A percentile compares a stretch with the other conserved stretches of the same genome.
Conservation (phyloP, 2,888 invertebrate species). For the Nymphalis urticae region DNA sequence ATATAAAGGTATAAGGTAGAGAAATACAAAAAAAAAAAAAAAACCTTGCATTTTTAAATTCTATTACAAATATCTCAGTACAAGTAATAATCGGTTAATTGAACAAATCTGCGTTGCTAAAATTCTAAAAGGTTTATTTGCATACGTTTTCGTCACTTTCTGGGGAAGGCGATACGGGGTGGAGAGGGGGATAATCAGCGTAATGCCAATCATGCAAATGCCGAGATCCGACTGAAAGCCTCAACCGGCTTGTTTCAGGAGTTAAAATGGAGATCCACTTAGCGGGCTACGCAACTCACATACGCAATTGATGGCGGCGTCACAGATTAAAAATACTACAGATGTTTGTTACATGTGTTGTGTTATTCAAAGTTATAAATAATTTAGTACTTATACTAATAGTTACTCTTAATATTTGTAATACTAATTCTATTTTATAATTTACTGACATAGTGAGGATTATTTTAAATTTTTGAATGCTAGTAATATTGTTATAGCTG, state of each 20-base stretch:
- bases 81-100: slow-evolving; percentile 26
- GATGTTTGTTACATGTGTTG: slow-evolving; percentile 4
- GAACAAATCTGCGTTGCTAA: slow-evolving; percentile 42
- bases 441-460: too few relatives aligned
- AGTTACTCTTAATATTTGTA: too few relatives aligned
- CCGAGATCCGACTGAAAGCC: slow-evolving; percentile 80
- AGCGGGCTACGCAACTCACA: slow-evolving; percentile 77
- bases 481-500: too few relatives aligned
- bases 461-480: too few relatives aligned
- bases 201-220: slow-evolving; percentile 82
- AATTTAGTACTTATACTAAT: too few relatives aligned
- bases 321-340: slow-evolving; percentile 51
- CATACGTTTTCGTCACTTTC: slow-evolving; percentile 69
- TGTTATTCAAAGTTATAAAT: too few relatives aligned
- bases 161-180: slow-evolving; percentile 51
- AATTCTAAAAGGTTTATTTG: slow-evolving; percentile 69
- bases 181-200: slow-evolving; percentile 69
- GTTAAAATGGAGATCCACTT: slow-evolving; percentile 82
- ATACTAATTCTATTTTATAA: too few relatives aligned
- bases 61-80: neutral
- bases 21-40: too few relatives aligned
- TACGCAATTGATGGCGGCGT: slow-evolving; percentile 71
- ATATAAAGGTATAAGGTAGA: too few relatives aligned
- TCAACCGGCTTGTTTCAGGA: slow-evolving; percentile 81
- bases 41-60: neutral